Conservation (phyloP, 1,140 invertebrate genomes). For the Trichoplusia ni region DNA sequence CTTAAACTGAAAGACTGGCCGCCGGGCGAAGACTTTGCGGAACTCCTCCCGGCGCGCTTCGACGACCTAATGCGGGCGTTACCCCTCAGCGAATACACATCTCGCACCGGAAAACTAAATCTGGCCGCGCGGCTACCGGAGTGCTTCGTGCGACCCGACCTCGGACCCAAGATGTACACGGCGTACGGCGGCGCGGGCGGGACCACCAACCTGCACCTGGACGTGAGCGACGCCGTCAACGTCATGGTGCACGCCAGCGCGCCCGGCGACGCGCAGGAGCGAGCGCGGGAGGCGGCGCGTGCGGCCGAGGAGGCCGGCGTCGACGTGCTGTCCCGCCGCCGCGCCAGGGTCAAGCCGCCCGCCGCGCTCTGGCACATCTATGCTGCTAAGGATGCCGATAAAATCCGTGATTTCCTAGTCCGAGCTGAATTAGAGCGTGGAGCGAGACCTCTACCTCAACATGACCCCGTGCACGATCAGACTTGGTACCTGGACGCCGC, state of each 20-base stretch:
- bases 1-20: conserved; percentile 98
- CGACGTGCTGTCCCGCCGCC: conserved; percentile 91
- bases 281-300: conserved; percentile 91
- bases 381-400: conserved; percentile 96
- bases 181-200: conserved; percentile 97
- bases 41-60: conserved; percentile 91
- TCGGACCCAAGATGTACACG: conserved; percentile 99
- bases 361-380: conserved; percentile 99
- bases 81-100: conserved; percentile 95
- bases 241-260: conserved; percentile 98
- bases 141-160: conserved; percentile 96
- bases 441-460: conserved; percentile 91
- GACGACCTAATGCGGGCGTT: conserved; percentile 96
- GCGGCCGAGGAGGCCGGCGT: conserved; percentile 96
- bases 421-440: conserved; percentile 95
- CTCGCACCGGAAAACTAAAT: conserved; percentile 93
- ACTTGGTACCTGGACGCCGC: conserved; percentile 96
- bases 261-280: conserved; percentile 88
- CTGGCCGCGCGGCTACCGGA: conserved; percentile 94
- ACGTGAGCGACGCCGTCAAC: conserved; percentile 98
- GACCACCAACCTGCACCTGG: conserved; percentile 98
- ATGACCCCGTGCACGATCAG: conserved; percentile 99
- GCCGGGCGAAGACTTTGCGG: conserved; percentile 97
- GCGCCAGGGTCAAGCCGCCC: conserved; percentile 90
- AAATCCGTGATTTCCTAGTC: conserved; percentile 96